Conservation (phyloP, 30 jellyfish, hydroid and myxozoan genomes). For the Aurelia coerulea region DNA sequence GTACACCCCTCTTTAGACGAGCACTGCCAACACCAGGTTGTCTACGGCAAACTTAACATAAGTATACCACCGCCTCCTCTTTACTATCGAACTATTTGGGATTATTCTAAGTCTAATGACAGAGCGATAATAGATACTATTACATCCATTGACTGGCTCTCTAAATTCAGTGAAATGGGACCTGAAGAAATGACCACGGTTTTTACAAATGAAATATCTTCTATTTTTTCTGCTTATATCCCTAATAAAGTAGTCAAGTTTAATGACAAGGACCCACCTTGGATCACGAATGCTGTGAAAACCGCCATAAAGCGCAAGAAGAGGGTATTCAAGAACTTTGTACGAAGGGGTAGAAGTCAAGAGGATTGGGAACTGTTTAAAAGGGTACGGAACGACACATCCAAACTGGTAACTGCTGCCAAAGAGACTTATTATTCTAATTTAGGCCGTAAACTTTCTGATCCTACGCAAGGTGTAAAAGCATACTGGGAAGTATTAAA, state of each 20-base stretch:
- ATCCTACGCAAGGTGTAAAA: slow-evolving; percentile 47
- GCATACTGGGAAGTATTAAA: slow-evolving; percentile 46
- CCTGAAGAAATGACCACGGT: slow-evolving; percentile 16
- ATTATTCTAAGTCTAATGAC: slow-evolving; percentile 13
- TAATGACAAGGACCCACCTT: slow-evolving; percentile 29
- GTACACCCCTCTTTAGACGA: slow-evolving; percentile 44
- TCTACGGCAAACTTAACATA: slow-evolving; percentile 38
- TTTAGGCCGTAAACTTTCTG: slow-evolving; percentile 48
- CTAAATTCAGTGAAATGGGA: slow-evolving; percentile 17
- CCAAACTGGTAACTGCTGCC: slow-evolving; percentile 20
- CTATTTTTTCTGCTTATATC: slow-evolving; percentile 9
- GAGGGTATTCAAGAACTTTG: slow-evolving; percentile 13
- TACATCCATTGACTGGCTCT: slow-evolving; percentile 18
- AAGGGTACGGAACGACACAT: slow-evolving; percentile 15
- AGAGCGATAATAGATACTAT: slow-evolving; percentile 9
- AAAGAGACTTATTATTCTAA: slow-evolving; percentile 33
- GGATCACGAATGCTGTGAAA: slow-evolving; percentile 39
- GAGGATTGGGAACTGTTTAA: slow-evolving; percentile 56
- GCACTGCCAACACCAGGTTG: slow-evolving; percentile 42
- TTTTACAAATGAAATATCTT: not conserved
- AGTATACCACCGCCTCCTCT: slow-evolving; percentile 27
- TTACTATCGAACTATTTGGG: slow-evolving; percentile 35
- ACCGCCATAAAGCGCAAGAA: slow-evolving; percentile 49
- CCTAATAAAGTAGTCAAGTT: slow-evolving; percentile 14
- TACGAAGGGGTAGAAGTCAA: slow-evolving; percentile 6